A percentile compares a stretch with the other conserved stretches of the same genome.
Conservation (phyloP, 2,797 vertebrate species). For the Periophthalmus magnuspinnatus region DNA sequence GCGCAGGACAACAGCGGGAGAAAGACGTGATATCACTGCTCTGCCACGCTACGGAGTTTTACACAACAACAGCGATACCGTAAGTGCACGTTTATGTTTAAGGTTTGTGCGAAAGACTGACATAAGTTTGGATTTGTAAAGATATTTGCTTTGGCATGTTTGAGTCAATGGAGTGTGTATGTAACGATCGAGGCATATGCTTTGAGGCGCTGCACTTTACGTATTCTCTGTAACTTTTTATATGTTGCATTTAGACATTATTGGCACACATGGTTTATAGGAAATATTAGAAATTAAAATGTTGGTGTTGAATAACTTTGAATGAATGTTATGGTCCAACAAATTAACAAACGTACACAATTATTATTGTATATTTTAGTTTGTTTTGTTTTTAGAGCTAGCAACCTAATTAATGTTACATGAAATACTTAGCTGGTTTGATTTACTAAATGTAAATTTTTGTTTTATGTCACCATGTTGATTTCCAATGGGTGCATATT, state of each 20-base stretch:
- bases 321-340: not conserved
- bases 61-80: not conserved
- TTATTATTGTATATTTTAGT: not conserved
- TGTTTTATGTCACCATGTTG: not conserved
- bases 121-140: not conserved
- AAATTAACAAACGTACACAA: not conserved
- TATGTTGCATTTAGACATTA: not conserved
- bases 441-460: not conserved
- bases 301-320: not conserved
- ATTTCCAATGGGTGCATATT: constrained; percentile 8
- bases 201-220: not conserved
- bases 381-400: not conserved
- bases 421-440: not conserved
- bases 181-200: not conserved
- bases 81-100: not conserved
- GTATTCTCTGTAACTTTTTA: not conserved
- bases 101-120: not conserved
- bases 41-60: not conserved
- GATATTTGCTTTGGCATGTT: not conserved
- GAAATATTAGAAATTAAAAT: not conserved
- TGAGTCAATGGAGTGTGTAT: not conserved
- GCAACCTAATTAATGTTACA: too few relatives aligned
- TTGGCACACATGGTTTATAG: not conserved
- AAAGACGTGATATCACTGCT: not conserved
- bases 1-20: constrained; percentile 2